Base-by-base conservation (phyloP, 1,140 invertebrate species). In the Drosophila arizonae region DNA sequence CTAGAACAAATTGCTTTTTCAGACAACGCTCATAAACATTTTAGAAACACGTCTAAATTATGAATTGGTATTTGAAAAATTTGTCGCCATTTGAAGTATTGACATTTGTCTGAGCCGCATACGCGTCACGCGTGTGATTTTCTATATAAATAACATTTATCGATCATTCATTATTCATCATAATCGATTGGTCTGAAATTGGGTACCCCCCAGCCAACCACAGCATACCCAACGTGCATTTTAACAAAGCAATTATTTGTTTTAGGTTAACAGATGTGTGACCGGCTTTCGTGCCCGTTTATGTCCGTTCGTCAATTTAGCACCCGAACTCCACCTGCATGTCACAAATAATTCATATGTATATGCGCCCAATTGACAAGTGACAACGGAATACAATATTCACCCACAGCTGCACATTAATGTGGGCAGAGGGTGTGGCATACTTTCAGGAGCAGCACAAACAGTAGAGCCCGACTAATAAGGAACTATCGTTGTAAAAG, bases 301-400 rank as follows among this genome's bases (percentile, higher is more conserved):
- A 30, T 52, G 43, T 33, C 33, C 33, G 33, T 33, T 6, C 33
- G 33, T 9, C 33, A 57, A 28, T 24, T 33, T n/a, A 4, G 8
- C 57, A 5, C n/a, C 24, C 46, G 10, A 5, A 24, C 11, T 21
- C 48, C 48, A n/a, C 21, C 24, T 62, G 17, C 15, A 15, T 26
- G 13, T 13, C 46, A 52, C 64, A 74, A 81, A 81, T 77, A 69
- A 81, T 81, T 81, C 69, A 80, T 81, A 69, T 4, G 10, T 15
- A 6, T 43, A 64, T 74, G 79, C 79, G 62, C 41, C 79, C 64
- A 81, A 81, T 81, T 81, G 79, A 74, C 77, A 65, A 71, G 57
- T 57, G 57, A 56, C 65, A 81, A 60, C 50, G 41, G 51, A 74
- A 74, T 58, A 46, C 46, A 57, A 51, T 33, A 26, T 24, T 21